Base-by-base conservation (phyloP, 1,140 invertebrate genomes). In the Papilio xuthus region DNA sequence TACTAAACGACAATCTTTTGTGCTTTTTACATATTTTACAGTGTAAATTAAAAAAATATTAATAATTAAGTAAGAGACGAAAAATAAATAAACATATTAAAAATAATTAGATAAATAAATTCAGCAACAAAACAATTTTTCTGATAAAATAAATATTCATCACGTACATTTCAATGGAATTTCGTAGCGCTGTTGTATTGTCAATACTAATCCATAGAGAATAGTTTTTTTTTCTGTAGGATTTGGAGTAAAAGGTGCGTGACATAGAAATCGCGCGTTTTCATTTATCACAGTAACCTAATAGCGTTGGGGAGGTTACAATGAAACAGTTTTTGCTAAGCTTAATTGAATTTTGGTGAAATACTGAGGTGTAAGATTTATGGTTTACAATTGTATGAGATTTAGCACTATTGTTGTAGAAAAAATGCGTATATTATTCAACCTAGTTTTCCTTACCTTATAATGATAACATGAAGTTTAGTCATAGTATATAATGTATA, bases 151-250 rank as follows among this genome's bases (percentile, higher is more conserved):
- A 63, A 63, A 28, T 67, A 67, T 67, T 67, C 60, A 3, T 28
- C 60, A 67, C 26, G 12, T 60, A 60, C 56, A 67, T 56, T 50
- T 74, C 72, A 32, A 50, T 53, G 44, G 56, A 50, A 80, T 71
- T 56, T 74, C 60, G 60, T 28, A 26, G 26, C 60, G 60, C 60
- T 73, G n/a, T 23, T 6, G 67, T 77, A 78, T 81, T 79, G 78
- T 83, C 70, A 73, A 41, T 76, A 53, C 67, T 83, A 83, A 83
- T 83, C 82, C 80, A 47, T 23, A 79, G 79, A 79, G 82, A 81
- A 80, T 80, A 77, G 76, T 23, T 73, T 78, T 78, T 81, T 78
- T 79, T 79, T 83, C n/a, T 80, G 70, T 77, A 53, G 41, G 26
- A 74, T 70, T 76, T 79, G 78, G 72, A 67, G 80, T 71, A 79